These are phyloP conservation scores for Antheraea yamamai DNA, from an alignment of 2,888 invertebrate genomes.

Conservation along the genomic window DNA sequence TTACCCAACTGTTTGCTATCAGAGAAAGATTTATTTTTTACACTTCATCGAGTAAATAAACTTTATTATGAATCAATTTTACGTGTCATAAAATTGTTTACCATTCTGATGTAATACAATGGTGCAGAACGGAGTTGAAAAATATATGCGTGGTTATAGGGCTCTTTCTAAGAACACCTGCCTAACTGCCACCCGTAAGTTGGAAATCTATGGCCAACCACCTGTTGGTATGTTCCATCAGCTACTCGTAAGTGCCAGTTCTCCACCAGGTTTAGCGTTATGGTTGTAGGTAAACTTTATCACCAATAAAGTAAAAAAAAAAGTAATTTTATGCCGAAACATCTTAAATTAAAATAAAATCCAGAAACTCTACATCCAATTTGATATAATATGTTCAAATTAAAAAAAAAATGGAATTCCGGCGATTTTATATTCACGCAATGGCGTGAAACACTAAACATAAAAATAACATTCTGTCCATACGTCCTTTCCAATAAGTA, in stretches of 20 bases:
- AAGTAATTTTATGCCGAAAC: neutral
- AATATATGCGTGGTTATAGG: neutral
- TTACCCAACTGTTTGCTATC: slow-evolving; percentile 17
- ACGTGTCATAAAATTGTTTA: slow-evolving; percentile 18
- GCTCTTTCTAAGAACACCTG: too few relatives aligned
- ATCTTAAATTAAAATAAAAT: neutral
- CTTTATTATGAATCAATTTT: slow-evolving; percentile 17
- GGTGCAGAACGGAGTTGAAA: neutral
- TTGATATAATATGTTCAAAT: neutral
- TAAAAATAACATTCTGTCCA: neutral
- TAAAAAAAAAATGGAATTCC: neutral
- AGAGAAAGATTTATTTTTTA: slow-evolving; percentile 20
- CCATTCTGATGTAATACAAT: neutral
- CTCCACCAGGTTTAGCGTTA: too few relatives aligned
- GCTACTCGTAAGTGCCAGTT: too few relatives aligned
- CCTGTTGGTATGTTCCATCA: too few relatives aligned
- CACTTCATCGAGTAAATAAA: slow-evolving; percentile 19
- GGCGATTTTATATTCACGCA: neutral
- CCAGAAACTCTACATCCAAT: neutral
- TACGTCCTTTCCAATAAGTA: too few relatives aligned
- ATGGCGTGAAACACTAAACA: neutral
- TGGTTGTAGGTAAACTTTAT: too few relatives aligned
- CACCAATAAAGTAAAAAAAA: too few relatives aligned
- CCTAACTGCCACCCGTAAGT: too few relatives aligned
- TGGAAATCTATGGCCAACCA: too few relatives aligned